Conservation (phyloP, 2,888 invertebrate genomes). For the Phania funesta region DNA sequence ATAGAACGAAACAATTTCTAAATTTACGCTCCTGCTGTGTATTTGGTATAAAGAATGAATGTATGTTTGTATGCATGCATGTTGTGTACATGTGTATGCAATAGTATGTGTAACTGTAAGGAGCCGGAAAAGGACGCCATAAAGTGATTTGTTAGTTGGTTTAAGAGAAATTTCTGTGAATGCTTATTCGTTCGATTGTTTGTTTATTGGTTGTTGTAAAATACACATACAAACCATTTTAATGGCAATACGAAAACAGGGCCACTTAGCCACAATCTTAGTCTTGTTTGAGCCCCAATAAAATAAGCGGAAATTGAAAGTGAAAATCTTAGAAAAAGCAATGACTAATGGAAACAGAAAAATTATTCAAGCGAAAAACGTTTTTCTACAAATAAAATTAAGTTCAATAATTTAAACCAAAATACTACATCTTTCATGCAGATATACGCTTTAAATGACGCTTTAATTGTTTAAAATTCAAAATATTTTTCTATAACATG, state of each 20-base stretch:
- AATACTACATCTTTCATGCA: neutral
- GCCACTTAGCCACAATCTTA: conserved; percentile 55
- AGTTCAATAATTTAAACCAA: neutral
- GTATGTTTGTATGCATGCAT: neutral
- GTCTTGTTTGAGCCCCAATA: neutral
- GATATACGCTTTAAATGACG: neutral
- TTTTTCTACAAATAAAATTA: neutral
- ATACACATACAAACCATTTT: neutral
- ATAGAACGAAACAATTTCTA: conserved; percentile 39
- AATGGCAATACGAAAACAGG: conserved; percentile 34
- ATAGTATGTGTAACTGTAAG: conserved; percentile 26
- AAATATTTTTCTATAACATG: too few species aligned
- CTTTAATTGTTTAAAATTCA: neutral
- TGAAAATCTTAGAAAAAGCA: conserved; percentile 22
- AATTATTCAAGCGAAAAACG: conserved; percentile 49
- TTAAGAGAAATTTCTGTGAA: conserved; percentile 31
- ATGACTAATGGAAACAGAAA: conserved; percentile 35
- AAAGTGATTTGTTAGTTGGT: conserved; percentile 58
- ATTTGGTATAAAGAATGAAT: neutral
- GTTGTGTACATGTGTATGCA: neutral
- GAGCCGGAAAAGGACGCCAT: conserved; percentile 57
- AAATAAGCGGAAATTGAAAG: conserved; percentile 39
- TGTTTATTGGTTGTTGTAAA: conserved; percentile 10
- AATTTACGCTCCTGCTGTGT: conserved; percentile 11
- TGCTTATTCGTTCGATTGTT: neutral